A percentile compares a stretch with the other conserved stretches of the same genome.
phyloP scores from a whole-genome alignment of 2,113 vertebrate genomes.

The Gymnobelideus leadbeateri region DNA sequence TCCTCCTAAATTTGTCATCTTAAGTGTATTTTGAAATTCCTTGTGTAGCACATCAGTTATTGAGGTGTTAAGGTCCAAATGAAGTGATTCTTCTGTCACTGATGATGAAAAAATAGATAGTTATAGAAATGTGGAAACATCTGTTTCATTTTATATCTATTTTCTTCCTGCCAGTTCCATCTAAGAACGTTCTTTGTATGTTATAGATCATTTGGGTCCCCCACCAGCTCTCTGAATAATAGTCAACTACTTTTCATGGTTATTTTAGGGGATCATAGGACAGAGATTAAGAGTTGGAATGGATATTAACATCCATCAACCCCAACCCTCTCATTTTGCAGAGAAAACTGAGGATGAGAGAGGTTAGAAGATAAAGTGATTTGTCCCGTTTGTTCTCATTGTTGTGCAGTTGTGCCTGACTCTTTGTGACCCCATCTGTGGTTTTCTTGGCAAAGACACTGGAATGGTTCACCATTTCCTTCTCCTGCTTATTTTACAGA shows the following conservation, averaged over 20 bases:
- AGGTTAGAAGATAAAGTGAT: background rate
- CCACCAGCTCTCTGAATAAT: background rate
- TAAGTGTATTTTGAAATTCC: background rate
- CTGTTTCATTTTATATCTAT: background rate
- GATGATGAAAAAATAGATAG: background rate
- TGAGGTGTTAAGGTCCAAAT: background rate
- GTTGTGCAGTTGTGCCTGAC: background rate
- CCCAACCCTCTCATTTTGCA: background rate
- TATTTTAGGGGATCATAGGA: background rate
- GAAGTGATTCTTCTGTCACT: background rate
- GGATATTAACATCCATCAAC: background rate
- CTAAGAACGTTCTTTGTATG: background rate
- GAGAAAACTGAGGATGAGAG: background rate
- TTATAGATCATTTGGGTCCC: background rate
- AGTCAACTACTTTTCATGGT: background rate
- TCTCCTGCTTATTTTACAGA: background rate
- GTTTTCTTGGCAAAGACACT: background rate
- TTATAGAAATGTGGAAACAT: background rate
- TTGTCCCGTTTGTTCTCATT: background rate
- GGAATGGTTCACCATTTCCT: background rate
- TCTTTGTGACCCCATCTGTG: background rate
- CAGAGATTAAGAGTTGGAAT: background rate
- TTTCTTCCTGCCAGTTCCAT: background rate
- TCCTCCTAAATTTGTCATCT: background rate
- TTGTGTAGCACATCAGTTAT: background rate